Evolutionary conservation across 1,140 invertebrate genomes (phyloP).

Genomic region (Hirudo medicinalis): DNA sequence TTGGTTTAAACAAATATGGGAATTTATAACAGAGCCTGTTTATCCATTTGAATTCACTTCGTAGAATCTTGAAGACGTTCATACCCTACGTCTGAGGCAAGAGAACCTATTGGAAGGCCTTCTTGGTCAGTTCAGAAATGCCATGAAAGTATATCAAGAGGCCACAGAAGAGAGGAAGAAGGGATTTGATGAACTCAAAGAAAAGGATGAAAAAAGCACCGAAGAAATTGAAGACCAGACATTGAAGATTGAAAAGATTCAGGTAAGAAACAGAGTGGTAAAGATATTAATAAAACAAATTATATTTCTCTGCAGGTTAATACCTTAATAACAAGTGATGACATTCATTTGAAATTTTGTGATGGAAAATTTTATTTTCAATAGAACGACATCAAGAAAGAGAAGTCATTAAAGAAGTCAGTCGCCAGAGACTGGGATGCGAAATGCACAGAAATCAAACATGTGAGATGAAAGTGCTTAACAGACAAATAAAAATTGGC

Average conservation of each 20-base stretch:
- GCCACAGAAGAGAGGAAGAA: conserved; percentile 39
- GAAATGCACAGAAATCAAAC: neutral
- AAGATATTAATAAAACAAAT: neutral
- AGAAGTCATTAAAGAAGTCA: no score
- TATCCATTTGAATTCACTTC: neutral
- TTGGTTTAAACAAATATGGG: no score
- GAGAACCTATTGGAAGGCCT: conserved; percentile 37
- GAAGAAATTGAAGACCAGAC: conserved; percentile 41
- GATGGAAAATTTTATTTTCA: no score
- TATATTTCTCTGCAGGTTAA: neutral
- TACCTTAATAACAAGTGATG: neutral
- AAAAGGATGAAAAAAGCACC: conserved; percentile 40
- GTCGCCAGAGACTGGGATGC: no score
- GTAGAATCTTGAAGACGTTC: conserved; percentile 42
- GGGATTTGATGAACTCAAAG: conserved; percentile 38
- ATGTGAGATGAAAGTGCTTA: neutral
- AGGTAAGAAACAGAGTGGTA: conserved; percentile 1
- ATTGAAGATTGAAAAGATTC: conserved; percentile 32
- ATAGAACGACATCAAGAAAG: no score
- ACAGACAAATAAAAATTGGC: no score
- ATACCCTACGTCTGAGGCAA: conserved; percentile 35
- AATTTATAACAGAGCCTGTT: neutral
- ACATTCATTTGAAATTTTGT: neutral
- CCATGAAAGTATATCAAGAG: conserved; percentile 37
- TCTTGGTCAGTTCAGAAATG: conserved; percentile 36